Evolutionary conservation across 2,113 vertebrate genomes (phyloP), one percentile per base, ranked within the genome.

Genomic region (Perca fluviatilis): DNA sequence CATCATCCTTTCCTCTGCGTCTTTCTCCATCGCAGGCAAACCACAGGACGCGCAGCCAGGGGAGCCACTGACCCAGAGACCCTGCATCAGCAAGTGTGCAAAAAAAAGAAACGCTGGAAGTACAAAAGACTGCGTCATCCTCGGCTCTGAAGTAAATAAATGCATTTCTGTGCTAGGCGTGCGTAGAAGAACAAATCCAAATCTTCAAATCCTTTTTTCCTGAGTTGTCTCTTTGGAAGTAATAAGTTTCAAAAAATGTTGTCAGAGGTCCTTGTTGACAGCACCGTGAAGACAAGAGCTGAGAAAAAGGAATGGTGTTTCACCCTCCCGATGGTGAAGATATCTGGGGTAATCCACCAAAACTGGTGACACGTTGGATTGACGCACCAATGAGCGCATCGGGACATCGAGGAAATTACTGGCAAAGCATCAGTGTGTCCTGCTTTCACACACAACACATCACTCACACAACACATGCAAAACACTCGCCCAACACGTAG

Each of bases 321-420:
- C 80, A 86, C 73, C 58, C 79, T 89, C 81, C 74, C 81, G 87
- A 74, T 83, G 91, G 77, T 89, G 68, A 83, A 91, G 91, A 92
- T 94, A 95, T 82, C 86, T 95, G 89, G 90, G 92, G 89, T 95
- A 95, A 95, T 95, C 95, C 91, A 94, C 82, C 91, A 95, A 95
- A 95, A 94, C 57, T 93, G 88, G 92, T 95, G 94, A 95, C 94
- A 95, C 94, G 91, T 86, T 94, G 83, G 86, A 92, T 77, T 89
- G 82, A 92, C 79, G 95, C 92, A 95, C 95, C 95, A 95, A 96
- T 95, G 94, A 95, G 90, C 85, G 93, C 86, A 91, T 79, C 84
- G 77, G 83, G 85, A 51, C 90, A 81, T 21, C 36, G 74, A 58
- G 83, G 72, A 92, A 90, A 91, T 90, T 69, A 89, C 87, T 92